Evolutionary conservation across 2,888 invertebrate species (phyloP).

Genomic region (Eupithecia centaureata): DNA sequence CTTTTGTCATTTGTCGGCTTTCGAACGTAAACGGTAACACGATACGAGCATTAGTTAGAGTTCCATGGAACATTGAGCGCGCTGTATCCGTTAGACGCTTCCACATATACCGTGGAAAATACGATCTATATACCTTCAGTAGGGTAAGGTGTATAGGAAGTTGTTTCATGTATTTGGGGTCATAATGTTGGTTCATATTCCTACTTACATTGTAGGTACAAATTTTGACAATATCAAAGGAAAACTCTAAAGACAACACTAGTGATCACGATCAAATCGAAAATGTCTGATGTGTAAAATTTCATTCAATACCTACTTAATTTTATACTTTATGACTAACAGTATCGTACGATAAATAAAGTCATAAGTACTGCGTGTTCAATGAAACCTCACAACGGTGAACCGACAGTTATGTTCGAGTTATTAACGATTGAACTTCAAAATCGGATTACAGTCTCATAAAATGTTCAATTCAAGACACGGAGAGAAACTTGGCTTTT

Average conservation of each 20-base stretch:
- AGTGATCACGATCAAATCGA: neutral
- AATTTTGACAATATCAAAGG: neutral
- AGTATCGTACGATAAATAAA: slow-evolving; percentile 1
- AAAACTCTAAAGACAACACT: neutral
- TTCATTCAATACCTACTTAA: neutral
- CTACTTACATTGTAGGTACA: no score
- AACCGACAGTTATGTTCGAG: slow-evolving; percentile 29
- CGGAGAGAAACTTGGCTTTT: neutral
- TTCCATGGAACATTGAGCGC: slow-evolving; percentile 45
- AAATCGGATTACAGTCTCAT: slow-evolving; percentile 45
- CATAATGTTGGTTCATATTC: neutral
- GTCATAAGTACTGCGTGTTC: slow-evolving; percentile 10
- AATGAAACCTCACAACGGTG: slow-evolving; percentile 14
- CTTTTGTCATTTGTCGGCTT: slow-evolving; percentile 53
- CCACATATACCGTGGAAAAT: slow-evolving; percentile 40
- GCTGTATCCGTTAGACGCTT: slow-evolving; percentile 48
- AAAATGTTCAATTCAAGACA: slow-evolving; percentile 25
- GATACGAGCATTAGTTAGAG: slow-evolving; percentile 54
- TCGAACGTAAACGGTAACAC: slow-evolving; percentile 49
- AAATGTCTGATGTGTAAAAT: neutral
- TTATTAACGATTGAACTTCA: slow-evolving; percentile 31
- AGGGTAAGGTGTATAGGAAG: neutral
- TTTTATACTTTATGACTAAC: slow-evolving; percentile 3
- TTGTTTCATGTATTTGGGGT: neutral
- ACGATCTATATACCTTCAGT: slow-evolving; percentile 17